Conservation (phyloP, 2,888 invertebrate species). For the Netelia fuscicornis region DNA sequence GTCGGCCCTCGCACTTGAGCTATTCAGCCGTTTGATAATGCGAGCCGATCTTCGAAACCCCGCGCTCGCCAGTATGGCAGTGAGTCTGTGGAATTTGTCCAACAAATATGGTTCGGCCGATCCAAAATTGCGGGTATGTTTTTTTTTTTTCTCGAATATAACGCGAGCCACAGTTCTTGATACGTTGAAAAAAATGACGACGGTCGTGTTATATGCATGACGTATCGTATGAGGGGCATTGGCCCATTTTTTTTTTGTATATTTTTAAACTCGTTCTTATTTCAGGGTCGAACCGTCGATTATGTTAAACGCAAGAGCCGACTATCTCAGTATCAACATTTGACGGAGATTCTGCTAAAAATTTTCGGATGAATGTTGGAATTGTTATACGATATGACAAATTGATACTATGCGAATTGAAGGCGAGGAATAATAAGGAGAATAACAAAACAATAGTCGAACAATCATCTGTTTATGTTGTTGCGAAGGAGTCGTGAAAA, state of each 20-base stretch:
- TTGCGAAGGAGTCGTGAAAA: neutral
- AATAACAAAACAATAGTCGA: constrained; percentile 5
- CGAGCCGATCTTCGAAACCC: constrained; percentile 88
- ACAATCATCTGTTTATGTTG: constrained; percentile 15
- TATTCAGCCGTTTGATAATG: constrained; percentile 89
- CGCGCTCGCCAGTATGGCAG: constrained; percentile 89
- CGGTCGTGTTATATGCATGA: too few relatives aligned
- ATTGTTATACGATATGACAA: constrained; percentile 12
- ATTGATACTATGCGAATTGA: constrained; percentile 47
- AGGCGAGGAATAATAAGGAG: neutral
- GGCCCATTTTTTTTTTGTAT: neutral
- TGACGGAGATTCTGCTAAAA: constrained; percentile 78
- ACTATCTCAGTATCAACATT: constrained; percentile 77
- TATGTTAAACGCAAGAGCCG: constrained; percentile 80
- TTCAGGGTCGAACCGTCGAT: constrained; percentile 79
- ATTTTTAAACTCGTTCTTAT: constrained; percentile 40
- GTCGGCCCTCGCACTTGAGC: constrained; percentile 90
- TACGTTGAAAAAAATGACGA: too few relatives aligned
- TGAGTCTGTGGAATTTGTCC: constrained; percentile 93
- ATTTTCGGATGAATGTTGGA: constrained; percentile 72
- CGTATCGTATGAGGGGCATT: neutral
- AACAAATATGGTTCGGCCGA: constrained; percentile 88
- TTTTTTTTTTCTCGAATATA: constrained; percentile 5
- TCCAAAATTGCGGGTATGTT: constrained; percentile 85
- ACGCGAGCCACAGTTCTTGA: too few relatives aligned